A percentile compares a stretch with the other conserved stretches of the same genome.
These are phyloP conservation scores for Neomonachus schauinslandi DNA, from an alignment of 2,113 vertebrate genomes.

Conservation along the genomic window DNA sequence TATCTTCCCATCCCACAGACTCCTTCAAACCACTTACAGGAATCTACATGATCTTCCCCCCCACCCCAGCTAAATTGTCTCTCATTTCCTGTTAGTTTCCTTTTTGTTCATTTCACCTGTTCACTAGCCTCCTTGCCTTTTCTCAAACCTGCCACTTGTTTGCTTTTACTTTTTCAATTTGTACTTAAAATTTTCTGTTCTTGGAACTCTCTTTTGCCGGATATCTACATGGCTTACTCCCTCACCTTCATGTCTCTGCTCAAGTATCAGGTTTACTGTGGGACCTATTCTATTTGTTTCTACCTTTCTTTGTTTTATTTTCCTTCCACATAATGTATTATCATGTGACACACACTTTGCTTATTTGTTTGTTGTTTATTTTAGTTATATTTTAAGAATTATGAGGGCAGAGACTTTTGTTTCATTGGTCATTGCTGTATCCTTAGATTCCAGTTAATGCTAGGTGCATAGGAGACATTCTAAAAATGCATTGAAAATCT, in stretches of 20 bases:
- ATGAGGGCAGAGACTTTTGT: neutral
- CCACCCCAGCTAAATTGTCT: neutral
- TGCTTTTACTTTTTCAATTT: neutral
- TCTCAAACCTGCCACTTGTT: neutral
- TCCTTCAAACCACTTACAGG: neutral
- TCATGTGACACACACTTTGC: neutral
- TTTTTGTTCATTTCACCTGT: neutral
- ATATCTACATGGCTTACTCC: neutral
- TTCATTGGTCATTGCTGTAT: neutral
- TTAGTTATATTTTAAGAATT: neutral
- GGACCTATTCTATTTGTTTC: neutral
- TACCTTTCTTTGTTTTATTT: neutral
- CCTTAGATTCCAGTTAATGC: neutral
- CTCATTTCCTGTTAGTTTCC: neutral
- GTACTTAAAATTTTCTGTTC: neutral
- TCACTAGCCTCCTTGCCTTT: neutral
- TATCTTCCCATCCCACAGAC: neutral
- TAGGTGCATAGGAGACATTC: neutral
- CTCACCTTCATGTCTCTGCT: neutral
- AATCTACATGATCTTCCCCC: too few relatives aligned
- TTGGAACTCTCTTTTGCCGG: neutral
- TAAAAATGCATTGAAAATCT: neutral
- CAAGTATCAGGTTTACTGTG: neutral
- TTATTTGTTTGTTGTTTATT: neutral
- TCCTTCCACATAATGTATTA: neutral